Evolutionary conservation across 2,888 invertebrate genomes (phyloP).

Genomic region (Exocentrus adspersus): DNA sequence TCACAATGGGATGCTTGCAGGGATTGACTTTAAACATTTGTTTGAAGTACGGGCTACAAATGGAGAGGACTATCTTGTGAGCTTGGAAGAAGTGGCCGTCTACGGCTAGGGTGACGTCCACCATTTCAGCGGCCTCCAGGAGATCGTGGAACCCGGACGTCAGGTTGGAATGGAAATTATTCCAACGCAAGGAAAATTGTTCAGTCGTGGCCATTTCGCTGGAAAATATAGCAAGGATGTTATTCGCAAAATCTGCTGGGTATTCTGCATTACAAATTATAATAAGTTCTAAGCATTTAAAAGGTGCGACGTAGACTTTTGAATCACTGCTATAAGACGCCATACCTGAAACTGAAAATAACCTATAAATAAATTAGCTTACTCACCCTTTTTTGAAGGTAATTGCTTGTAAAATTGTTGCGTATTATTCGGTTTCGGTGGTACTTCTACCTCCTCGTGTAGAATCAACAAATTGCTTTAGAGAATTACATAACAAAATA

Average conservation of each 20-base stretch:
- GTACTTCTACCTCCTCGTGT: constrained; percentile 1
- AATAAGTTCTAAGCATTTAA: background rate
- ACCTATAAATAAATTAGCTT: constrained; percentile 50
- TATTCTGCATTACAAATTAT: too few species aligned
- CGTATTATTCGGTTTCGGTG: constrained; percentile 3
- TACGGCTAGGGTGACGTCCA: constrained; percentile 81
- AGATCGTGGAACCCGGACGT: constrained; percentile 78
- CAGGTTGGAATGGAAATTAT: constrained; percentile 81
- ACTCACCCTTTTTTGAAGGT: constrained; percentile 49
- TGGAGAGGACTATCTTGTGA: constrained; percentile 80
- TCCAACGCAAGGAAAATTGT: constrained; percentile 81
- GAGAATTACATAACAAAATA: constrained; percentile 54
- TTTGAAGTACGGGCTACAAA: constrained; percentile 83
- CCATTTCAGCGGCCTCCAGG: constrained; percentile 77
- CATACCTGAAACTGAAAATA: constrained; percentile 44
- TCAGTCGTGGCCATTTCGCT: constrained; percentile 67
- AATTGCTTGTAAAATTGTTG: background rate
- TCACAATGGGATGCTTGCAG: constrained; percentile 79
- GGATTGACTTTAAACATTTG: constrained; percentile 78
- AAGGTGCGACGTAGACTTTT: too few species aligned
- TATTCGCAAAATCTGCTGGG: constrained; percentile 16
- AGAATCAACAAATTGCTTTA: constrained; percentile 22
- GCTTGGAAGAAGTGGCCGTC: constrained; percentile 82
- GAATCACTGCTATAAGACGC: too few species aligned
- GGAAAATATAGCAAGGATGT: constrained; percentile 20